Base-by-base conservation (phyloP, 1,140 invertebrate genomes). In the Ctenoplectra terminalis region DNA sequence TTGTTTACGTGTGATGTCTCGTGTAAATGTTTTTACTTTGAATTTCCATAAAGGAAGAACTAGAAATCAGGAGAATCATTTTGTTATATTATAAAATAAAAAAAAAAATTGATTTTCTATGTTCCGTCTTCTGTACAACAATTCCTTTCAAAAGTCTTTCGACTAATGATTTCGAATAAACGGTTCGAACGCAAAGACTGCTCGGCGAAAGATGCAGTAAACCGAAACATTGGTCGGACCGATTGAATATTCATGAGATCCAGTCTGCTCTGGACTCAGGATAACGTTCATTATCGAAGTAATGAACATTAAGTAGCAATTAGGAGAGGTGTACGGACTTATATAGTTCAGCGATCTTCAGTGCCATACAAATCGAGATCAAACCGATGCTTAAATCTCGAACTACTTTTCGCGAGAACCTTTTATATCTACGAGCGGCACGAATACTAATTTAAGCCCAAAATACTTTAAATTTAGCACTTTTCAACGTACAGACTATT, bases 21-120 rank as follows among this genome's bases (percentile, higher is more conserved):
- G 15, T 43, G 34, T 71, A 29, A 70, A 54, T 40, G 23, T 17
- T 20, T 56, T 60, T 58, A 60, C 5, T 50, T 48, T 23, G 1
- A 26, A 48, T 60, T 56, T 31, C 20, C 23, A 20, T 13, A 26
- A 8, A 29, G 20, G 2, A 17, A 58, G 3, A n/a, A 52, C n/a
- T 0, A 40, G 0, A 20, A 54, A 17, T 23, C 2, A 13, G 8
- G 23, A 7, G 15, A 46, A 46, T 67, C 52, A 15, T 73, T 80
- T 61, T 79, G 56, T 79, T 52, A 63, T 46, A 50, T 6, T 20
- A 31, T 58, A 71, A 79, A 79, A 34, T 70, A 37, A 72, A 79
- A 52, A 66, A 64, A 75, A 52, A 72, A 31, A 72, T 63, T 79
- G 56, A 23, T 72, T 79, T 79, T 79, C n/a, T 72, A 63, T 20